phyloP scores from a whole-genome alignment of 2,888 invertebrate genomes.

The Aphodius sticticus region DNA sequence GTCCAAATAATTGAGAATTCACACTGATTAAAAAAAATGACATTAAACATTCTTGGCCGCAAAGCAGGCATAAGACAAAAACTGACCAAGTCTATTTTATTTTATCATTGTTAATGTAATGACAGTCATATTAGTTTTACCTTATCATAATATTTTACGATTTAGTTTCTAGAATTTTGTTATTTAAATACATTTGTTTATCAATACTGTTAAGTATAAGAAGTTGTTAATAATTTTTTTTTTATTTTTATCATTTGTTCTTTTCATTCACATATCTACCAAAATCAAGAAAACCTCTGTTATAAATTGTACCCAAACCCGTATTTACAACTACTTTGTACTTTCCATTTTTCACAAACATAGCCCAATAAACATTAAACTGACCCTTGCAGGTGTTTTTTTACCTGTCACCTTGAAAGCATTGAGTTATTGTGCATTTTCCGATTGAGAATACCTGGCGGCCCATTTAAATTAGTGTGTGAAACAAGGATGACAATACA shows the following conservation, averaged over 20 bases:
- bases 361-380: slow-evolving; percentile 4
- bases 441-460: slow-evolving; percentile 4
- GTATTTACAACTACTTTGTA: slow-evolving; percentile 4
- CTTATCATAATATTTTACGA: slow-evolving; percentile 4
- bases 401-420: not conserved
- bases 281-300: slow-evolving; percentile 4
- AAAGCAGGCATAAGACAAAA: not conserved
- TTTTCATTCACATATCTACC: slow-evolving; percentile 4
- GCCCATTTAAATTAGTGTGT: not conserved
- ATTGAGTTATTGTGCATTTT: not conserved
- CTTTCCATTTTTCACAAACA: not conserved
- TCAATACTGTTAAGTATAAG: not conserved
- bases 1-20: slow-evolving; percentile 4
- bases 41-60: slow-evolving; percentile 4
- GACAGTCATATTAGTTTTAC: slow-evolving; percentile 4
- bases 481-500: slow-evolving; percentile 4
- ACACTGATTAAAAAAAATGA: not conserved
- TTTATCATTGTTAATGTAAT: not conserved
- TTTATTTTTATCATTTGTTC: slow-evolving; percentile 1
- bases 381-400: slow-evolving; percentile 4
- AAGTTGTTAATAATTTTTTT: not conserved
- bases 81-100: slow-evolving; percentile 4
- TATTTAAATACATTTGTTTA: not conserved
- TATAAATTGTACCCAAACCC: not conserved
- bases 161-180: not conserved